These are phyloP conservation scores for Oplegnathus fasciatus DNA, from an alignment of 2,113 vertebrate genomes.

Conservation along the genomic window DNA sequence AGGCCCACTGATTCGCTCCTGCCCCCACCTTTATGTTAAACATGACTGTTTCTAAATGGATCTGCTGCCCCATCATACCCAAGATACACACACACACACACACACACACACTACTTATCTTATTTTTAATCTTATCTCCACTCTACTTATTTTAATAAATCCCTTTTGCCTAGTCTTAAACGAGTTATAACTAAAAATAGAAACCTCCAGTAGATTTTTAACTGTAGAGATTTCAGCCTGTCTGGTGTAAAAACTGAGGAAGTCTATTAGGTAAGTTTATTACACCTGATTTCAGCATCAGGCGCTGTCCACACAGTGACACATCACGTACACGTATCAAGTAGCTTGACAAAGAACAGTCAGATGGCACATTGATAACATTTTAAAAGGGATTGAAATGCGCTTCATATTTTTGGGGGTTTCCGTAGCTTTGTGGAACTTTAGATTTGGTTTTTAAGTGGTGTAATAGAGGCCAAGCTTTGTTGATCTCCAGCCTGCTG, in stretches of 20 bases:
- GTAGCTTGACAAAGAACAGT: too few species aligned
- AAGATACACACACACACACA: conserved; percentile 28
- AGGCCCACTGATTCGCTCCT: conserved; percentile 33
- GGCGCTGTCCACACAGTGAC: too few species aligned
- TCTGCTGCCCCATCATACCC: background rate
- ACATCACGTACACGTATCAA: too few species aligned
- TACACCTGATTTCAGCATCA: too few species aligned
- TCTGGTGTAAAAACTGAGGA: background rate
- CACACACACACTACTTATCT: background rate
- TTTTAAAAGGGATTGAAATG: too few species aligned
- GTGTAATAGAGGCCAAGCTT: too few species aligned
- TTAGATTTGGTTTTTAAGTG: too few species aligned
- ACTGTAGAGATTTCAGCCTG: background rate
- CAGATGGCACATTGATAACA: too few species aligned
- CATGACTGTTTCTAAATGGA: conserved; percentile 40
- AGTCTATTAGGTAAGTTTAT: background rate
- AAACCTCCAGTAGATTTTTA: background rate
- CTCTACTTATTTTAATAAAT: background rate
- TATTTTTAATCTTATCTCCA: background rate
- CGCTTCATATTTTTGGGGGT: too few species aligned
- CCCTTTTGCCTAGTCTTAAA: background rate
- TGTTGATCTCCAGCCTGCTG: too few species aligned
- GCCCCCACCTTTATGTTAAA: conserved; percentile 46
- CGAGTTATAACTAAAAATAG: background rate
- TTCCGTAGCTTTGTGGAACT: too few species aligned